Base-by-base conservation (phyloP, 2,888 invertebrate species). In the Erynnis tages region DNA sequence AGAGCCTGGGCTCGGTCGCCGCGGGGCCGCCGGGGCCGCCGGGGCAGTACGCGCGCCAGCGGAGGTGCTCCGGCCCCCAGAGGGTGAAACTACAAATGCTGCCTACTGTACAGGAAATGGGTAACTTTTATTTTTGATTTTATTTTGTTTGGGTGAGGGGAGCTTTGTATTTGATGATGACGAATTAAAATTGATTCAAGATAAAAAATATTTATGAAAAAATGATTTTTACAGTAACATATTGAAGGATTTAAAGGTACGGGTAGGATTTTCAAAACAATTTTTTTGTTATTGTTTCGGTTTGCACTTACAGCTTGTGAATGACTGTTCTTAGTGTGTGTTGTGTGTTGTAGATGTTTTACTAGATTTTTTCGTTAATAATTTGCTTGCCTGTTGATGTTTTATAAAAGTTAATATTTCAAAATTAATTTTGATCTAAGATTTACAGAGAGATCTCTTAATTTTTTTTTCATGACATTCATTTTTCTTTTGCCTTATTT, bases 21-120 rank as follows among this genome's bases (percentile, higher is more conserved):
- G 75, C 79, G 2, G 77, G 84, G 0, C 77, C 79, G 0, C 61
- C 65, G 21, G n/a, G n/a, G n/a, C 54, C 57, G 48, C 63, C 66
- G 19, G 58, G 58, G 7, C 74, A 77, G 50, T 79, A 79, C 65
- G 70, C 67, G 13, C 70, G 82, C 10, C 88, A 86, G 53, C 82
- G 92, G 59, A 92, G 92, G 66, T 91, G 91, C 61, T 91, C 91
- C n/a, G 92, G 84, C 61, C 92, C 88, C 46, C 91, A 79, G 66
- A 79, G 90, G 2, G 76, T 83, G 47, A 89, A 90, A 56, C 67
- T 84, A 30, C 89, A 86, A 67, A 83, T 81, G 63, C 63, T 90
- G 62, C 87, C 95, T 37, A 95, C 95, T 47, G 94, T 95, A 25
- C 94, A 94, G 77, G 95, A 95, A 90, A 90, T 93, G 87, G 94